Base-by-base conservation (phyloP, 2,888 invertebrate genomes). In the Polydrusus tereticollis region DNA sequence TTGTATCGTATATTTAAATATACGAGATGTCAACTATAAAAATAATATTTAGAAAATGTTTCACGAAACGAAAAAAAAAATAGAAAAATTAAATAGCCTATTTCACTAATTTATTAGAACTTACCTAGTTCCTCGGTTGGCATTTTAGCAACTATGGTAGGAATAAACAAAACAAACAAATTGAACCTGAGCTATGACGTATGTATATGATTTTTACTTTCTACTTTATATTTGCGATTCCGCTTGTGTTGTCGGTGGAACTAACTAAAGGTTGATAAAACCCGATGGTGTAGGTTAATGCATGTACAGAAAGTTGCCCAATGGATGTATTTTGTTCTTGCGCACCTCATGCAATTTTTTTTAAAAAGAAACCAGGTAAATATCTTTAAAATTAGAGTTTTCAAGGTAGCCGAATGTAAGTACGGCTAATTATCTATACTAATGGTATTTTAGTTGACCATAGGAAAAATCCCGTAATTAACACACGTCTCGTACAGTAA, bases 211-310 rank as follows among this genome's bases (percentile, higher is more conserved):
- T 43, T 33, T 36, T 45, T 45, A 58, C 59, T 57, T 47, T 58
- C 67, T 64, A 52, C 16, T 14, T n/a, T n/a, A 36, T 38, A 64
- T 29, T 55, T 21, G 50, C 47, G 16, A 55, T 52, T 55, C 57
- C 45, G 64, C 38, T 41, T 41, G 43, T 64, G 58, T n/a, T n/a
- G n/a, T 55, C 36, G 68, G 18, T 62, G 62, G 50, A 60, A 71
- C 65, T 59, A 58, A 62, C 60, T 50, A 36, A 71, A 66, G 59
- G 52, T 50, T 60, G 60, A 71, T 60, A 66, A 71, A 58, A 71
- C 43, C 57, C 62, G 63, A 71, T 65, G 66, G 66, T 66, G 55
- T 29, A 29, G 29, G 52, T 71, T 59, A 60, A 60, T 52, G 52
- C 58, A 45, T 14, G 16, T 52, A 52, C 58, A 50, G 60, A 71